Conservation (phyloP, 2,797 vertebrate species). For the Amniataba percoides region DNA sequence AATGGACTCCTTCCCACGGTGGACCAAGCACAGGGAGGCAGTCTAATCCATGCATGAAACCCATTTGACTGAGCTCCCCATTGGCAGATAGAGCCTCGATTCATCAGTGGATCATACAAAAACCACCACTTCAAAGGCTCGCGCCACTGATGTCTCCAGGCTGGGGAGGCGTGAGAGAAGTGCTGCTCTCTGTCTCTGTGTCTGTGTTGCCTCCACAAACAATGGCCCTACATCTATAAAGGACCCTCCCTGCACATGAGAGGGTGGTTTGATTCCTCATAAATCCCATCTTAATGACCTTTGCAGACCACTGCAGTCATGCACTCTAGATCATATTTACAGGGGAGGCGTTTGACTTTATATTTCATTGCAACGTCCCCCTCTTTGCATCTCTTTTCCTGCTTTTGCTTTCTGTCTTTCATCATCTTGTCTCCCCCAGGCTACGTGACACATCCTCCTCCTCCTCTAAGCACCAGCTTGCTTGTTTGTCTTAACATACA, state of each 20-base stretch:
- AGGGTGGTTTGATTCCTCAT: constrained; percentile 15
- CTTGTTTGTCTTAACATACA: constrained; percentile 51
- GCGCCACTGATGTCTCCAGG: constrained; percentile 41
- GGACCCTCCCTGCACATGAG: constrained; percentile 19
- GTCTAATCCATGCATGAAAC: constrained; percentile 73
- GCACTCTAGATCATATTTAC: constrained; percentile 32
- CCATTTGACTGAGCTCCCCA: constrained; percentile 56
- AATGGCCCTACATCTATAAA: constrained; percentile 34
- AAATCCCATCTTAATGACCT: constrained; percentile 31
- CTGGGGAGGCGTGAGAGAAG: constrained; percentile 35
- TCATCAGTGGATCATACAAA: constrained; percentile 62
- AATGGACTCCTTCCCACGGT: constrained; percentile 53
- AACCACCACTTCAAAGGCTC: constrained; percentile 67
- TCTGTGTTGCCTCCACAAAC: constrained; percentile 32
- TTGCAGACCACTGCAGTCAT: constrained; percentile 11
- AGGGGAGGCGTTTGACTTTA: constrained; percentile 22
- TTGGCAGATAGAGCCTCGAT: constrained; percentile 58
- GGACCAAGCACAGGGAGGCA: constrained; percentile 44
- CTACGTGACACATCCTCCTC: constrained; percentile 60
- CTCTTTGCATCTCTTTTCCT: constrained; percentile 40
- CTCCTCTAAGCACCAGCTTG: constrained; percentile 36
- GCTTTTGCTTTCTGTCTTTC: constrained; percentile 38
- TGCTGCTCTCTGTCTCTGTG: constrained; percentile 32
- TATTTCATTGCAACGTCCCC: constrained; percentile 24
- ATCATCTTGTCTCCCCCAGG: constrained; percentile 59